Evolutionary conservation across 2,113 vertebrate species (phyloP).

Genomic region (Oryzias celebensis): DNA sequence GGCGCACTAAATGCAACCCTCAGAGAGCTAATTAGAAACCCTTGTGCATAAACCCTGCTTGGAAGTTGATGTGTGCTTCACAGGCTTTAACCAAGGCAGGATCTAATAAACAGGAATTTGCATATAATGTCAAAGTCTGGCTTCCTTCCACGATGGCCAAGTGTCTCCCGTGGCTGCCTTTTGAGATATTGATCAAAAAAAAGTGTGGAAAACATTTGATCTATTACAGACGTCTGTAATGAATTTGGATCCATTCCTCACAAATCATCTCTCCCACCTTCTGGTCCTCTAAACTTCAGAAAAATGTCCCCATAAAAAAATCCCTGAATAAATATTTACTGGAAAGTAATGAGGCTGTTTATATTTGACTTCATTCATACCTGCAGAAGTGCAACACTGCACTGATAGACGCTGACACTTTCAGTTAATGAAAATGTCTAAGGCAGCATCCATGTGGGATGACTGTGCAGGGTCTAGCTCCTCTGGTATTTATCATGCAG

Average conservation of each 20-base stretch:
- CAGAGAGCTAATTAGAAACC: constrained; percentile 83
- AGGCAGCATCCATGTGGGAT: constrained; percentile 63
- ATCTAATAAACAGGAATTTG: constrained; percentile 80
- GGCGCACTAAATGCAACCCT: constrained; percentile 71
- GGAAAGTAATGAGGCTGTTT: constrained; percentile 73
- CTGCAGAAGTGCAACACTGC: constrained; percentile 69
- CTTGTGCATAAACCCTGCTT: constrained; percentile 75
- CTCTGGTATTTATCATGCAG: constrained; percentile 73
- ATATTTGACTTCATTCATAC: constrained; percentile 75
- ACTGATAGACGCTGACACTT: constrained; percentile 72
- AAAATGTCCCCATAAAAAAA: constrained; percentile 60
- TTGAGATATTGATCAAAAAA: constrained; percentile 60
- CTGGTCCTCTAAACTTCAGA: constrained; percentile 69
- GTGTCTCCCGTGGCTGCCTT: constrained; percentile 45
- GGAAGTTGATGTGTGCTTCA: constrained; percentile 78
- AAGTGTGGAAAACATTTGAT: constrained; percentile 52
- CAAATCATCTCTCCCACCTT: constrained; percentile 71
- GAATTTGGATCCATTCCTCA: constrained; percentile 54
- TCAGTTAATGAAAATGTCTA: constrained; percentile 75
- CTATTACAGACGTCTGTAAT: constrained; percentile 43
- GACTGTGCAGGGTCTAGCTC: constrained; percentile 50
- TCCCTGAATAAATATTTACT: constrained; percentile 68
- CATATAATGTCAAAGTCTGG: constrained; percentile 78
- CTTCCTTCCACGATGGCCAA: constrained; percentile 56
- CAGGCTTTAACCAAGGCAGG: constrained; percentile 63